A percentile compares a stretch with the other conserved stretches of the same genome.
These are phyloP conservation scores for Argyrosomus japonicus DNA, from an alignment of 2,113 vertebrate species.

Conservation along the genomic window DNA sequence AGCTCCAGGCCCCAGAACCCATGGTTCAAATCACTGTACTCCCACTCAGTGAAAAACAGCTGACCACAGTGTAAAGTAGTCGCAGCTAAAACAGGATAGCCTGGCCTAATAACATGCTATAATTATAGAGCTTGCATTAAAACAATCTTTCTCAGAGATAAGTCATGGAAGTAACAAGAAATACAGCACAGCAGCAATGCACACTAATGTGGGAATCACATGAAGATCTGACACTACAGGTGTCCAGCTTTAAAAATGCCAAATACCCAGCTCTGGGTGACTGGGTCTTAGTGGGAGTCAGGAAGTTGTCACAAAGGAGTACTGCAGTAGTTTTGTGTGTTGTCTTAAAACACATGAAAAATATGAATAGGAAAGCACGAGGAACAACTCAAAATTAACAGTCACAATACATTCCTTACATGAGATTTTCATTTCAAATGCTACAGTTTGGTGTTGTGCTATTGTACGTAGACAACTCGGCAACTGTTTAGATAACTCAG, in stretches of 20 bases:
- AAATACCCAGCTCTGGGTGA: conserved; percentile 16
- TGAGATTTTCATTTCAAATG: background rate
- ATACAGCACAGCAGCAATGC: background rate
- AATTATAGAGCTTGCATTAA: conserved; percentile 49
- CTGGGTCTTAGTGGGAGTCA: background rate
- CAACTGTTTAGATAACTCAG: background rate
- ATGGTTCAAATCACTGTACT: conserved; percentile 34
- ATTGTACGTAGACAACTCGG: background rate
- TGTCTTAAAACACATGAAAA: background rate
- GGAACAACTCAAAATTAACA: background rate
- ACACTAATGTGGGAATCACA: conserved; percentile 14
- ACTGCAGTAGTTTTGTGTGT: background rate
- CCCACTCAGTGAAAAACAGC: conserved; percentile 42
- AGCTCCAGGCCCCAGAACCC: conserved; percentile 20
- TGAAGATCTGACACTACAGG: conserved; percentile 40
- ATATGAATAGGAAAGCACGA: background rate
- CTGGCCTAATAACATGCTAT: conserved; percentile 49
- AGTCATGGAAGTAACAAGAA: conserved; percentile 8
- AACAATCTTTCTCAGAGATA: conserved; percentile 17
- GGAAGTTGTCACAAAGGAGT: background rate
- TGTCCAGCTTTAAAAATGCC: conserved; percentile 26
- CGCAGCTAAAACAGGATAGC: conserved; percentile 43
- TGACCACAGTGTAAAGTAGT: conserved; percentile 34
- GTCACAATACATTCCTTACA: background rate
- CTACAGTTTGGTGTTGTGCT: background rate